phyloP scores from a whole-genome alignment of 2,888 invertebrate species.

The Thysanoteuthis rhombus region DNA sequence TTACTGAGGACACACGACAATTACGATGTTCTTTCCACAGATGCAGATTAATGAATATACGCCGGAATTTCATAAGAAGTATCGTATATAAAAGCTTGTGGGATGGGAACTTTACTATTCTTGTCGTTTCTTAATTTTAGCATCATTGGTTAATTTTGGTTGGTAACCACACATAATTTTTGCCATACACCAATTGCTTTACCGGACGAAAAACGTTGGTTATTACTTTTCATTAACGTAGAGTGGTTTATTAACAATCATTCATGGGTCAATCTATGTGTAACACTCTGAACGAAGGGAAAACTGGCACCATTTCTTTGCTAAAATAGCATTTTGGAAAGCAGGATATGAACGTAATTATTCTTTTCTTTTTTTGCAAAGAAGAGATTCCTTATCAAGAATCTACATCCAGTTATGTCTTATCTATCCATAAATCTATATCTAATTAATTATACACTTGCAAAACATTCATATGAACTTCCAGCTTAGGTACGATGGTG shows the following conservation, averaged over 20 bases:
- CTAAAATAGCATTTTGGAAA: background rate
- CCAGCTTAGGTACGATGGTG: background rate
- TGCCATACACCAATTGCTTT: too few species aligned
- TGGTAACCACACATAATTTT: too few species aligned
- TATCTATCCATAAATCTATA: background rate
- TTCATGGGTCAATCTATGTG: background rate
- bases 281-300: background rate
- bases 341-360: background rate
- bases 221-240: background rate
- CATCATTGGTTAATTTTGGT: too few species aligned
- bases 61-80: too few species aligned
- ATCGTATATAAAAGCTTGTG: rapidly evolving
- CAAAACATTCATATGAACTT: background rate
- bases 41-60: too few species aligned
- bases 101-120: too few species aligned
- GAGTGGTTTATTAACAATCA: background rate
- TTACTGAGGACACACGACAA: too few species aligned
- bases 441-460: background rate
- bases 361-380: background rate
- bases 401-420: background rate
- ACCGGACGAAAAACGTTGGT: too few species aligned
- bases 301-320: background rate
- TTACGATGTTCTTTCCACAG: too few species aligned
- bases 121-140: too few species aligned
- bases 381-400: background rate